phyloP scores from a whole-genome alignment of 2,797 vertebrate species.

The Hypotaenidia okinawae region DNA sequence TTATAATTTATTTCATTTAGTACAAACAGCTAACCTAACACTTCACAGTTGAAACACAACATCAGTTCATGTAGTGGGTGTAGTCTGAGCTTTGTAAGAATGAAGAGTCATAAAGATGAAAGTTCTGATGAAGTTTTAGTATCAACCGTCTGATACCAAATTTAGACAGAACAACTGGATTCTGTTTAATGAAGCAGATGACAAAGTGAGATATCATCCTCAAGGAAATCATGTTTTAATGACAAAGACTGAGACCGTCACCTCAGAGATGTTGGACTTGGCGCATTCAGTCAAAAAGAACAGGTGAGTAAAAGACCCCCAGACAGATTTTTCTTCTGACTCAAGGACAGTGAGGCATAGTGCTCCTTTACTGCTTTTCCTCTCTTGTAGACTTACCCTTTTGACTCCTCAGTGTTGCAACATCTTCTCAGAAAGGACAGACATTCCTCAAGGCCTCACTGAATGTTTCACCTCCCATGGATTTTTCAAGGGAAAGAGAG shows the following conservation, averaged over 20 bases:
- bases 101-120: not conserved
- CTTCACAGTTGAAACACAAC: not conserved
- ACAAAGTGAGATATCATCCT: not conserved
- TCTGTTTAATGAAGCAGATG: not conserved
- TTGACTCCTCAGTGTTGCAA: not conserved
- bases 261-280: not conserved
- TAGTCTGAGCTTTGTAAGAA: not conserved
- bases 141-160: not conserved
- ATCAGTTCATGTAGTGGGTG: not conserved
- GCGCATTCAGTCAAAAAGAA: not conserved
- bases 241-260: not conserved
- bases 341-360: not conserved
- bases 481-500: not conserved
- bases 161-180: not conserved
- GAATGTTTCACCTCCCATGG: constrained; percentile 4
- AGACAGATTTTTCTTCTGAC: not conserved
- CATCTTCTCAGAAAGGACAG: not conserved
- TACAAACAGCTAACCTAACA: not conserved
- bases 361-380: not conserved
- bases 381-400: not conserved
- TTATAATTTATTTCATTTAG: not conserved
- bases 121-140: not conserved
- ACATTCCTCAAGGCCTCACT: constrained; percentile 33
- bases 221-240: not conserved
- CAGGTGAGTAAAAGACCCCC: not conserved